Conservation (phyloP, 2,797 vertebrate species). For the Cryptoblepharus egeriae region DNA sequence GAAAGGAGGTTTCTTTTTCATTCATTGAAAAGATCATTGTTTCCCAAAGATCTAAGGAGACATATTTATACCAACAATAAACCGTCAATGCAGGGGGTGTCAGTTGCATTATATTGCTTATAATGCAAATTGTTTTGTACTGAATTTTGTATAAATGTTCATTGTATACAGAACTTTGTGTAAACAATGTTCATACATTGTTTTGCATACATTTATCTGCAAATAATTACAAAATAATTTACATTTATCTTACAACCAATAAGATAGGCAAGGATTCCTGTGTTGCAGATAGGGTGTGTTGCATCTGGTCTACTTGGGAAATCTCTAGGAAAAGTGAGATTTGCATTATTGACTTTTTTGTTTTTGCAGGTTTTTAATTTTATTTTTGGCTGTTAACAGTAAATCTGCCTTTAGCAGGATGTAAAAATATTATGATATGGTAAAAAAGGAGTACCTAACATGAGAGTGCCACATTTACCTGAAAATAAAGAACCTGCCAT, state of each 20-base stretch:
- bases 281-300: too few relatives aligned
- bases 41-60: too few relatives aligned
- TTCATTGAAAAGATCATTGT: too few relatives aligned
- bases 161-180: neutral
- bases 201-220: neutral
- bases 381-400: neutral
- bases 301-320: too few relatives aligned
- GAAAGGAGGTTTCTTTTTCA: too few relatives aligned
- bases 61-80: too few relatives aligned
- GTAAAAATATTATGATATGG: neutral
- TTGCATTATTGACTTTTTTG: neutral
- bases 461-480: neutral
- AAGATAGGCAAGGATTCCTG: neutral
- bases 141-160: neutral
- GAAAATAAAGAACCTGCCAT: conserved; percentile 4
- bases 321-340: neutral
- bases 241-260: neutral
- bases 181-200: neutral
- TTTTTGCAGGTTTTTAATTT: neutral
- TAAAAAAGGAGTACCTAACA: neutral
- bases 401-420: neutral
- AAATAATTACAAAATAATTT: too few relatives aligned
- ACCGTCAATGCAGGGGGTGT: too few relatives aligned
- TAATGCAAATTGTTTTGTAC: neutral
- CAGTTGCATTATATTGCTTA: neutral